A percentile compares a stretch with the other conserved stretches of the same genome.
phyloP scores from a whole-genome alignment of 2,888 invertebrate genomes.

The Dolomedes plantarius region DNA sequence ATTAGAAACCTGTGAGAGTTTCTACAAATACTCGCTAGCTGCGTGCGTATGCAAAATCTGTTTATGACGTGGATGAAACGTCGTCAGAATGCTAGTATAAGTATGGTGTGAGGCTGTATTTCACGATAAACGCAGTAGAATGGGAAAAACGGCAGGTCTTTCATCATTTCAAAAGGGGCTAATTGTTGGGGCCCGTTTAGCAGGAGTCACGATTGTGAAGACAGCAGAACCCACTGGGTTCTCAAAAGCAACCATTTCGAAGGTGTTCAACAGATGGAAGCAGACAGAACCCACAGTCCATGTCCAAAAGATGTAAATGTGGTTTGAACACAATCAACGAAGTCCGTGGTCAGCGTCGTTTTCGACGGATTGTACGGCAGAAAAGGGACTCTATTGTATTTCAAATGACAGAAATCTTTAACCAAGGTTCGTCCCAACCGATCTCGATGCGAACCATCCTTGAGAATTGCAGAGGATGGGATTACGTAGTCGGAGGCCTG shows the following conservation, averaged over 20 bases:
- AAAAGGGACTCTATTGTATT: too few species aligned
- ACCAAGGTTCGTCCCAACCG: not conserved
- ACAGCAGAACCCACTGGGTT: too few species aligned
- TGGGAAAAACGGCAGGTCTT: not conserved
- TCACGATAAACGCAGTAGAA: not conserved
- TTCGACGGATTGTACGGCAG: too few species aligned
- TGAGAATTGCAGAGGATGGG: too few species aligned
- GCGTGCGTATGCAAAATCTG: not conserved
- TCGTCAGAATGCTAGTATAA: not conserved
- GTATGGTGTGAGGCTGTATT: not conserved
- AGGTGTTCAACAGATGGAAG: not conserved
- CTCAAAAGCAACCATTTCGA: not conserved
- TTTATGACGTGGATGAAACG: not conserved
- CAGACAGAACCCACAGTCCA: not conserved
- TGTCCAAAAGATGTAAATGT: not conserved
- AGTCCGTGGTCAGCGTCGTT: too few species aligned
- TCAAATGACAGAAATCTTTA: not conserved
- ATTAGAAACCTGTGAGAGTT: not conserved
- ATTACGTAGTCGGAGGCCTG: too few species aligned
- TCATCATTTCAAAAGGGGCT: not conserved
- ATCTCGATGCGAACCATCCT: not conserved
- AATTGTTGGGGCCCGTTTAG: not conserved
- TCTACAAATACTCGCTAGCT: not conserved
- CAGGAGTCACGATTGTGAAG: not conserved
- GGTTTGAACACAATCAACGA: not conserved